Base-by-base conservation (phyloP, 2,797 vertebrate genomes). In the Myoxocephalus aenaeus region DNA sequence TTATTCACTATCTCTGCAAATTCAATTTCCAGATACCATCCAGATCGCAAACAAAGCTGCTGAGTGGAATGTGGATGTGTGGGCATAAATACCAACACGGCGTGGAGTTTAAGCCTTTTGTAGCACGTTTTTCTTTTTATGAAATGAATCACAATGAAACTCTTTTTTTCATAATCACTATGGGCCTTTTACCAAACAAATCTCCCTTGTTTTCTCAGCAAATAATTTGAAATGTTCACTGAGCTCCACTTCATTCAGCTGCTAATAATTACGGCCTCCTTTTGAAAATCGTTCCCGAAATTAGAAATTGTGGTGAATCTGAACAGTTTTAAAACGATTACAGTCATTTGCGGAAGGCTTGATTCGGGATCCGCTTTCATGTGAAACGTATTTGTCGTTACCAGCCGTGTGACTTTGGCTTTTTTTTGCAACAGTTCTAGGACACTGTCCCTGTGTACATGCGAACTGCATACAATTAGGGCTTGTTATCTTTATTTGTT, bases 281-380 rank as follows among this genome's bases (percentile, higher is more conserved):
- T 38, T 73, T 34, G 42, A 58, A 65, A 36, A 51, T 53, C 34
- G 69, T 74, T 7, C 14, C 20, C 12, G 8, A 13, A 50, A 53
- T 79, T 40, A 57, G 18, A 48, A 58, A 10, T 25, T 8, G 40
- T 70, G 63, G 54, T 7, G 7, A 63, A 65, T 20, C 46, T 44
- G 36, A 56, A 50, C 14, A 40, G 46, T 63, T 22, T 84, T 51
- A 13, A 5, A 73, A 36, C 56, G 53, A 65, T 90, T 77, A 71
- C 18, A 36, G 53, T 54, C 4, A 75, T 79, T 70, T 77, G 50
- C 50, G 56, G 53, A 54, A 44, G 36, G 34, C 79, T 88, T 82
- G 34, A 87, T 77, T 73, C 32, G 36, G 34, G 70, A 62, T 75
- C 56, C 2, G 0, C 29, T 75, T 84, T 83, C 54, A 78, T 65